Conservation (phyloP, 92 coral and sea anemone genomes). For the Paragorgia papillata region DNA sequence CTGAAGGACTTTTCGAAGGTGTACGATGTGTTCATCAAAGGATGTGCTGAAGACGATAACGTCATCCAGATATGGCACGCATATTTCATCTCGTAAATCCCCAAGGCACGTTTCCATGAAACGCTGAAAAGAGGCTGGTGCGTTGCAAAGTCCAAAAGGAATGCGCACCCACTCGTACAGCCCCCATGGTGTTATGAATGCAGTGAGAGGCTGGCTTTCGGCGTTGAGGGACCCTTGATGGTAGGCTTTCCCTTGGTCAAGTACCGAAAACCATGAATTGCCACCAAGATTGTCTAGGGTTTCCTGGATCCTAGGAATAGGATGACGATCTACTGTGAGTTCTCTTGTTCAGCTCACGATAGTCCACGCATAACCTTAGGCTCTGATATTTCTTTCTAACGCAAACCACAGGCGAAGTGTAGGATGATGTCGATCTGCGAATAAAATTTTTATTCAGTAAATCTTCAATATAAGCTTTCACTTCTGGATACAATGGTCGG, state of each 20-base stretch:
- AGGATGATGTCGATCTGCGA: too few species aligned
- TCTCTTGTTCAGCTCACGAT: slow-evolving; percentile 58
- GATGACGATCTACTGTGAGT: slow-evolving; percentile 65
- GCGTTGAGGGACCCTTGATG: too few species aligned
- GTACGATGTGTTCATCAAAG: too few species aligned
- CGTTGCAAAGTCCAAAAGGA: too few species aligned
- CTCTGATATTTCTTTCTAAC: slow-evolving; percentile 66
- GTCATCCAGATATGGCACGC: slow-evolving; percentile 61
- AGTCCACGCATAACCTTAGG: slow-evolving; percentile 67
- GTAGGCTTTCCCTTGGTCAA: slow-evolving; percentile 71
- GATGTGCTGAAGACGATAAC: slow-evolving; percentile 57
- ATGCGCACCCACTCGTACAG: too few species aligned
- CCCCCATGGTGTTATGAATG: too few species aligned
- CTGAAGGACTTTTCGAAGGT: too few species aligned
- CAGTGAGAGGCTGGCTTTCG: too few species aligned
- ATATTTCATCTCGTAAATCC: slow-evolving; percentile 42
- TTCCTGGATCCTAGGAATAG: slow-evolving; percentile 67
- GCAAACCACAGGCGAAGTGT: slow-evolving; percentile 68
- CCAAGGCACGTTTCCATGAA: slow-evolving; percentile 63
- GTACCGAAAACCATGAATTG: slow-evolving; percentile 66
- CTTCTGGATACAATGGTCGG: too few species aligned
- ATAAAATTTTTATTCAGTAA: too few species aligned
- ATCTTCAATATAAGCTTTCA: too few species aligned
- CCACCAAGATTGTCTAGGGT: slow-evolving; percentile 67
- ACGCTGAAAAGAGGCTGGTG: too few species aligned